Evolutionary conservation across 1,140 invertebrate species (phyloP).

Genomic region (Magallana angulata): DNA sequence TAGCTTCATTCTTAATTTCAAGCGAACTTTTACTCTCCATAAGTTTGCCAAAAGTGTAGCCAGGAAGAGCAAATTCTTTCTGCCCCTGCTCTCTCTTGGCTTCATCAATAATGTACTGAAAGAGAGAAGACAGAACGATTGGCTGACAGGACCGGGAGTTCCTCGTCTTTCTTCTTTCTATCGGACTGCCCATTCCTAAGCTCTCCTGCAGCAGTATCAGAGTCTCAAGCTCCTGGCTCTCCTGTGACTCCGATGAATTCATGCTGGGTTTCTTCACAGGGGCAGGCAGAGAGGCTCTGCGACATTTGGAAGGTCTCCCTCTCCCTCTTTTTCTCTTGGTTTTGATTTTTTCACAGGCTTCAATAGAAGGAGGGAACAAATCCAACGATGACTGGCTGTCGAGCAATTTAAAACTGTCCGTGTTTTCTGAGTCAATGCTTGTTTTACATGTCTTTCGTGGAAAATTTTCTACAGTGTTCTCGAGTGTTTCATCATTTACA

Average conservation of each 20-base stretch:
- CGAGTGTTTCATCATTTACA: not conserved
- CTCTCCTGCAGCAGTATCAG: conserved; percentile 14
- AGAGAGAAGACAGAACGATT: conserved; percentile 61
- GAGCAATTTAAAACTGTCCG: not conserved
- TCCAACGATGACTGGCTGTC: not conserved
- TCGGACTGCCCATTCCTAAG: not conserved
- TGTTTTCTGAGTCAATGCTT: not conserved
- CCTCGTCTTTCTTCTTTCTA: conserved; percentile 2
- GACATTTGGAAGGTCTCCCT: not conserved
- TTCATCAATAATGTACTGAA: conserved; percentile 66
- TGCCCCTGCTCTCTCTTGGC: conserved; percentile 50
- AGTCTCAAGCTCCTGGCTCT: conserved; percentile 11
- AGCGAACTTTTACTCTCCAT: not conserved
- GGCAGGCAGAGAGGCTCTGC: not conserved
- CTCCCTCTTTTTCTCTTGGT: conserved; percentile 9
- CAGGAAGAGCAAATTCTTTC: conserved; percentile 60
- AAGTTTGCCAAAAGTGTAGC: conserved; percentile 29
- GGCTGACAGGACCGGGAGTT: not conserved
- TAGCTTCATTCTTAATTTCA: not conserved
- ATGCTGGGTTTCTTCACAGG: not conserved
- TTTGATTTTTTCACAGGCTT: conserved; percentile 26
- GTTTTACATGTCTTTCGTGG: not conserved
- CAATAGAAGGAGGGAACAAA: not conserved
- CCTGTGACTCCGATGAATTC: conserved; percentile 6
- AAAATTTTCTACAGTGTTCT: not conserved